A percentile compares a stretch with the other conserved stretches of the same genome.
Conservation (phyloP, 2,888 invertebrate genomes). For the Caenorhabditis parvicauda region DNA sequence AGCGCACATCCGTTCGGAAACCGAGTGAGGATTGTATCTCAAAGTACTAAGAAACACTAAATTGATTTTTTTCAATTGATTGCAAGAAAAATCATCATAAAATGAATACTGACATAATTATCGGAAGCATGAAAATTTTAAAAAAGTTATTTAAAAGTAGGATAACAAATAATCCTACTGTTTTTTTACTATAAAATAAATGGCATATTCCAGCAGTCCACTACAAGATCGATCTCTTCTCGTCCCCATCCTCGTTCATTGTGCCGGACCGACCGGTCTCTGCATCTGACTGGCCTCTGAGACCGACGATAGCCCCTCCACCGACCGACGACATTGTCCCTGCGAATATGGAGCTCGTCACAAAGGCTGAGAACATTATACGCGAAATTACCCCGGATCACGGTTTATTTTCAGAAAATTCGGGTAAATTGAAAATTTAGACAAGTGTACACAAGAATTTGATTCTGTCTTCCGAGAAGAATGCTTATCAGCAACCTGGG, state of each 20-base stretch:
- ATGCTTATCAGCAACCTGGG: constrained; percentile 37
- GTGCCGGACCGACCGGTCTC: constrained; percentile 22
- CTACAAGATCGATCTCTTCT: constrained; percentile 20
- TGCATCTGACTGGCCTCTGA: constrained; percentile 25
- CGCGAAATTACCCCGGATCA: constrained; percentile 29
- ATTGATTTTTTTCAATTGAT: no score
- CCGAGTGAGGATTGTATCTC: no score
- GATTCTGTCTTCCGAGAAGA: constrained; percentile 34
- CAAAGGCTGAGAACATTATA: constrained; percentile 20
- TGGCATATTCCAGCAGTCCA: constrained; percentile 10
- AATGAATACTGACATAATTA: no score
- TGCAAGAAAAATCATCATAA: no score
- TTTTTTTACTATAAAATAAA: background rate
- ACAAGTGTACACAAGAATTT: constrained; percentile 22
- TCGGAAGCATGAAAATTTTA: no score
- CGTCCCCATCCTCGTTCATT: constrained; percentile 22
- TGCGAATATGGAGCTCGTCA: constrained; percentile 15
- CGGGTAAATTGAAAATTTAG: constrained; percentile 6
- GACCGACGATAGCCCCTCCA: constrained; percentile 18
- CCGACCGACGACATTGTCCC: no score
- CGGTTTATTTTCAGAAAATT: constrained; percentile 5
- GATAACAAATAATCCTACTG: no score
- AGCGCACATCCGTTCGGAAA: no score
- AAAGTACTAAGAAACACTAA: no score
- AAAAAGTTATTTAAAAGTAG: no score